phyloP scores from a whole-genome alignment of 1,140 invertebrate genomes.

The Metaphire vulgaris region DNA sequence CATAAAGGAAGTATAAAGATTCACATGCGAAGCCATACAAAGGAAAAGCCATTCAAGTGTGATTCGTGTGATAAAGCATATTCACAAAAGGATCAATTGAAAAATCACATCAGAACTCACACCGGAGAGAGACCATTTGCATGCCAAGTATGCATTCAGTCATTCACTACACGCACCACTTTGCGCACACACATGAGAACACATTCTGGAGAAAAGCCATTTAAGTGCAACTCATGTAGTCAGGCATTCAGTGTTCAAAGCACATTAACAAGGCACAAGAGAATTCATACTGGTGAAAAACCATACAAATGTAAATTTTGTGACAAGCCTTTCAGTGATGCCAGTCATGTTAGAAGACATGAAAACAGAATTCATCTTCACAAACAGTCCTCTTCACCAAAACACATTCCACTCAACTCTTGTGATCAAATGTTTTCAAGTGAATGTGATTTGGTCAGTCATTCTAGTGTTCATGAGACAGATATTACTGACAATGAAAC shows the following conservation, averaged over 20 bases:
- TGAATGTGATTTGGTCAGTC: neutral
- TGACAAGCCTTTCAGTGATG: constrained; percentile 49
- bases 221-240: constrained; percentile 31
- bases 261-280: neutral
- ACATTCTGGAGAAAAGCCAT: constrained; percentile 33
- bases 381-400: constrained; percentile 36
- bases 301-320: constrained; percentile 43
- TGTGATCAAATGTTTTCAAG: constrained; percentile 66
- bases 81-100: constrained; percentile 86
- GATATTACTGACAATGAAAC: no score
- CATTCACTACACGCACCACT: constrained; percentile 83
- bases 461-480: neutral
- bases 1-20: constrained; percentile 91
- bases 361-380: constrained; percentile 66
- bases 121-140: constrained; percentile 84
- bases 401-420: constrained; percentile 51
- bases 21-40: constrained; percentile 87
- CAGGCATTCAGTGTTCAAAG: constrained; percentile 24
- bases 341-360: constrained; percentile 73
- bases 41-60: constrained; percentile 45
- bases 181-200: constrained; percentile 30
- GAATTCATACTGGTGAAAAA: constrained; percentile 32
- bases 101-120: constrained; percentile 90
- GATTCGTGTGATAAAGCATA: constrained; percentile 84
- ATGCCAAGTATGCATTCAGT: constrained; percentile 71